phyloP scores from a whole-genome alignment of 1,140 invertebrate species.

The Melitaea cinxia region DNA sequence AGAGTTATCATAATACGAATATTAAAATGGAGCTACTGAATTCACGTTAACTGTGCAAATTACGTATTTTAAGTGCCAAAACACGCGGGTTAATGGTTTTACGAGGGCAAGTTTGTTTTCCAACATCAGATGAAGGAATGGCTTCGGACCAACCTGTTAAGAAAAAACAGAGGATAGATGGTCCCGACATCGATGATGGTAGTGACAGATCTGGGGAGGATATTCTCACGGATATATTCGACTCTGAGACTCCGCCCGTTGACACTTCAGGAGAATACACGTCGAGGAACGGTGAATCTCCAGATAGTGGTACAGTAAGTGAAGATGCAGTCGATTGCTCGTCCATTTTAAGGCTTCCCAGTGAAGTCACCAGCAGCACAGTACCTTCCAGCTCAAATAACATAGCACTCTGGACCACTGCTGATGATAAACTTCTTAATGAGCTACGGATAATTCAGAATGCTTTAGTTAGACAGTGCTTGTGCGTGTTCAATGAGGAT shows the following conservation, averaged over 20 bases:
- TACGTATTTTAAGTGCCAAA: constrained; percentile 23
- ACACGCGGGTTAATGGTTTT: constrained; percentile 52
- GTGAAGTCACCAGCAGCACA: constrained; percentile 55
- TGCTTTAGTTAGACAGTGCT: constrained; percentile 87
- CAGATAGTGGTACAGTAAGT: constrained; percentile 76
- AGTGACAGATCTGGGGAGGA: constrained; percentile 80
- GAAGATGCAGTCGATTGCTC: constrained; percentile 79
- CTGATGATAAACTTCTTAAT: constrained; percentile 65
- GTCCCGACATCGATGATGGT: constrained; percentile 81
- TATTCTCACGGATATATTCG: constrained; percentile 68
- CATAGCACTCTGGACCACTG: constrained; percentile 57
- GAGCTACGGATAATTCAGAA: constrained; percentile 81
- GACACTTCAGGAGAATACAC: constrained; percentile 65
- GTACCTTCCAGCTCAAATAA: constrained; percentile 66
- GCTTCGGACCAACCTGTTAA: constrained; percentile 88
- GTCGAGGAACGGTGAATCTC: constrained; percentile 68
- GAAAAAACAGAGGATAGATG: constrained; percentile 86
- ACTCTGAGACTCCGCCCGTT: constrained; percentile 59
- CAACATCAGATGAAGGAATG: constrained; percentile 78
- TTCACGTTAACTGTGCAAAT: constrained; percentile 19
- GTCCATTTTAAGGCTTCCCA: constrained; percentile 59
- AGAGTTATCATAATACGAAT: constrained; percentile 45
- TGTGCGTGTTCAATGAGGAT: constrained; percentile 88
- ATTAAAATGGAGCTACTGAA: constrained; percentile 24
- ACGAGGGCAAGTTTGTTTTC: constrained; percentile 61